These are phyloP conservation scores for Bryconaethiops microstoma DNA, from an alignment of 2,797 vertebrate species.

Conservation along the genomic window DNA sequence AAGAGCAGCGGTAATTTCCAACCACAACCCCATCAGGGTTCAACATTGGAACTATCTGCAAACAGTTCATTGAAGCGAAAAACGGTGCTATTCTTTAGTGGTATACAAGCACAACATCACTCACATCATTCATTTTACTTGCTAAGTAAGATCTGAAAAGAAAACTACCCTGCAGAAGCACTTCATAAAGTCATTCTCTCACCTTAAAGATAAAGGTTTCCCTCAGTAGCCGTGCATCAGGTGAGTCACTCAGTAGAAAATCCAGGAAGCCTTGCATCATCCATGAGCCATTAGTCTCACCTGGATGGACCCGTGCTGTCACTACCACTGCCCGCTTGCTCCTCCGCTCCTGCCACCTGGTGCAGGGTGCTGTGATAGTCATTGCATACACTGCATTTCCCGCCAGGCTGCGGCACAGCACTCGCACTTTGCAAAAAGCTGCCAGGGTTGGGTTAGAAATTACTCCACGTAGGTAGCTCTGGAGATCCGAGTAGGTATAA, in stretches of 20 bases:
- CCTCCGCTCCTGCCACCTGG: conserved; percentile 46
- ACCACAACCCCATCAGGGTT: conserved; percentile 95
- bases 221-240: conserved; percentile 85
- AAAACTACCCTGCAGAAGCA: too few relatives aligned
- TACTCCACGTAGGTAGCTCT: conserved; percentile 78
- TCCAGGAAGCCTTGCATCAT: conserved; percentile 91
- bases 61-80: background rate
- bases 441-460: conserved; percentile 72
- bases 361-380: conserved; percentile 79
- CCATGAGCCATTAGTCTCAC: conserved; percentile 91
- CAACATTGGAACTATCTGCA: conserved; percentile 89
- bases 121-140: background rate
- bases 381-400: conserved; percentile 87
- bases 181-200: conserved; percentile 16
- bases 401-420: conserved; percentile 87
- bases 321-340: conserved; percentile 85
- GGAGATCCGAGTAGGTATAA: conserved; percentile 90
- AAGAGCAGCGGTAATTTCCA: conserved; percentile 92
- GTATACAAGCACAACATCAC: background rate
- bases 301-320: conserved; percentile 88
- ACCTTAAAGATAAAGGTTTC: conserved; percentile 91
- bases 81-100: background rate
- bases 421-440: conserved; percentile 79
- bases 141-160: too few relatives aligned
- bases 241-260: conserved; percentile 84